These are phyloP conservation scores for Steatocranus sp. DNA, from an alignment of 2,797 vertebrate genomes.

Conservation along the genomic window DNA sequence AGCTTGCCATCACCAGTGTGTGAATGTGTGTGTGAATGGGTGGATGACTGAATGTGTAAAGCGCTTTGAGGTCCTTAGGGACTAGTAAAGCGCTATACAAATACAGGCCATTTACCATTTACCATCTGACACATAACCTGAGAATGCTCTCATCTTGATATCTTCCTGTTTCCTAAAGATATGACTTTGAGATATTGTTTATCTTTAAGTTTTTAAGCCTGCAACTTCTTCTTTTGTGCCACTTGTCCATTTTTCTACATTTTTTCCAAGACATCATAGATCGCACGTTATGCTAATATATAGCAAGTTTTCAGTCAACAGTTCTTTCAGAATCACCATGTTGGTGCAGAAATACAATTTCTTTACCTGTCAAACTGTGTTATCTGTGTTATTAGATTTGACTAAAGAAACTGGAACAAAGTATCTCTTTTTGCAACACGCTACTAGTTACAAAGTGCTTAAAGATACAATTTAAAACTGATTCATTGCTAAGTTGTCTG, in stretches of 20 bases:
- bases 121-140: background rate
- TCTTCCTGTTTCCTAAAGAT: background rate
- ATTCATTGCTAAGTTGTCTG: background rate
- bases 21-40: no score
- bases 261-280: background rate
- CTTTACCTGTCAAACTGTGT: background rate
- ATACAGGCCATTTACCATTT: no score
- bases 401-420: background rate
- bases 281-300: background rate
- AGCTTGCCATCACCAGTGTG: no score
- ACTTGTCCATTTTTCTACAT: background rate
- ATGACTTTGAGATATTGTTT: background rate
- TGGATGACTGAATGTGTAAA: no score
- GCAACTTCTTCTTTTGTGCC: background rate
- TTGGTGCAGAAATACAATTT: background rate
- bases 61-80: no score
- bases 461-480: background rate
- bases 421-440: background rate
- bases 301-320: background rate
- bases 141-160: background rate
- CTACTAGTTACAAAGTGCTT: background rate
- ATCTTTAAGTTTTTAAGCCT: background rate
- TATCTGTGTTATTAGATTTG: background rate
- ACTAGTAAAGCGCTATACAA: no score
- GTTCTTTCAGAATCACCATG: background rate